These are phyloP conservation scores for Equus przewalskii DNA, from an alignment of 2,113 vertebrate genomes.

Conservation along the genomic window DNA sequence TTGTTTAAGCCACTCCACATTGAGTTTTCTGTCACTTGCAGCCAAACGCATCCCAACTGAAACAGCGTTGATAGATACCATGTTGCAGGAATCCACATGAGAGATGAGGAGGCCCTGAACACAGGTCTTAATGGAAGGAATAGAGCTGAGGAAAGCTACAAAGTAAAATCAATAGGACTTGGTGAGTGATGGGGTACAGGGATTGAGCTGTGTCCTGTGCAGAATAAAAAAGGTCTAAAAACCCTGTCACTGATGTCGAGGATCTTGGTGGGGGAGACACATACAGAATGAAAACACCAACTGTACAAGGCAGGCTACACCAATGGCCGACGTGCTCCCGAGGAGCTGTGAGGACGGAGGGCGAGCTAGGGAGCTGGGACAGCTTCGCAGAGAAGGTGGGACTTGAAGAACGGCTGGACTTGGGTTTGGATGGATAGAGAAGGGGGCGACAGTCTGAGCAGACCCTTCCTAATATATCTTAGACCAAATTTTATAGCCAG, in stretches of 20 bases:
- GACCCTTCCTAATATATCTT: not conserved
- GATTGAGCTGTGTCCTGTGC: not conserved
- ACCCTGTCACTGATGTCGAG: not conserved
- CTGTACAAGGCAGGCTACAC: not conserved
- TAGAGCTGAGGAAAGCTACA: not conserved
- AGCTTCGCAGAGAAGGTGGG: too few relatives aligned
- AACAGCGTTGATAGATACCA: not conserved
- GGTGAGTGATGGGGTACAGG: not conserved
- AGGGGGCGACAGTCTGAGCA: not conserved
- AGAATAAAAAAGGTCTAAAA: not conserved
- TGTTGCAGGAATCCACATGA: too few relatives aligned
- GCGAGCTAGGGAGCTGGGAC: not conserved
- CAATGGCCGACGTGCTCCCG: rapidly evolving
- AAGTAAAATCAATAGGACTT: not conserved
- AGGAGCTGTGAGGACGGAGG: not conserved
- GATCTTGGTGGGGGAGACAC: not conserved
- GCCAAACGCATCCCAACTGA: not conserved
- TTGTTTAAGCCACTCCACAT: not conserved
- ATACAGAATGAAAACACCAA: not conserved
- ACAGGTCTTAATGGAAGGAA: not conserved
- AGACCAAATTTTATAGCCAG: not conserved
- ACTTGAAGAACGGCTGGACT: not conserved
- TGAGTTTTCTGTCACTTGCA: not conserved
- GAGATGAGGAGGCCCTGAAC: not conserved
- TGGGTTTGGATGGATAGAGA: not conserved